phyloP scores from a whole-genome alignment of 2,888 invertebrate genomes.

The Xylota segnis region DNA sequence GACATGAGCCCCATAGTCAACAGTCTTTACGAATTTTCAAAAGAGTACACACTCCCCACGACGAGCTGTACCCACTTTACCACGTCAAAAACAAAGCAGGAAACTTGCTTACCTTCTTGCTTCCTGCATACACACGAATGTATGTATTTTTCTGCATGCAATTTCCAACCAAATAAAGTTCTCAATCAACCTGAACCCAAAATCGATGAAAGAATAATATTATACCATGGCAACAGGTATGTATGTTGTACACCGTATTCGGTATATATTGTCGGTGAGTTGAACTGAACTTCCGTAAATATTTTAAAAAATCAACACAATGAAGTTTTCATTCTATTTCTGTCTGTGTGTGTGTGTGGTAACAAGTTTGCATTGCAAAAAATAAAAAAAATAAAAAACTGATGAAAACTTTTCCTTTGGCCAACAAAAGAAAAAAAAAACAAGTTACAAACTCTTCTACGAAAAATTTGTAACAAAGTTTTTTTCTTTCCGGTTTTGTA shows the following conservation, averaged over 20 bases:
- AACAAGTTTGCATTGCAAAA: conserved; percentile 9
- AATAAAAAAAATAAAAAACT: conserved; percentile 15
- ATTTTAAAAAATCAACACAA: conserved; percentile 40
- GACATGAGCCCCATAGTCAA: too few relatives aligned
- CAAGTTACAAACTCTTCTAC: background rate
- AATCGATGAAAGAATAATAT: conserved; percentile 40
- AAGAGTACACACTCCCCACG: background rate
- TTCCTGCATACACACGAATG: background rate
- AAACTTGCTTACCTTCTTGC: conserved; percentile 18
- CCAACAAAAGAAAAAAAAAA: conserved; percentile 21
- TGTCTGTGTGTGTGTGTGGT: conserved; percentile 7
- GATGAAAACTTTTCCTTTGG: conserved; percentile 46
- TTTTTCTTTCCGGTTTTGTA: conserved; percentile 1
- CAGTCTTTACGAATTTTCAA: too few relatives aligned
- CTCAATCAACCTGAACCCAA: conserved; percentile 45
- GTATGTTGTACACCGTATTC: background rate
- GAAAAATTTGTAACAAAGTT: conserved; percentile 26
- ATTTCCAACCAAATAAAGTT: conserved; percentile 38
- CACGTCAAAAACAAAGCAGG: background rate
- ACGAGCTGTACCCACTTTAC: background rate
- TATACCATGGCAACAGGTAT: conserved; percentile 41
- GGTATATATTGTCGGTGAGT: conserved; percentile 5
- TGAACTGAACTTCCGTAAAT: conserved; percentile 35
- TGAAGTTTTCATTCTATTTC: conserved; percentile 38
- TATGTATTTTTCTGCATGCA: background rate